phyloP scores from a whole-genome alignment of 2,888 invertebrate genomes.

The Oscheius sp. region DNA sequence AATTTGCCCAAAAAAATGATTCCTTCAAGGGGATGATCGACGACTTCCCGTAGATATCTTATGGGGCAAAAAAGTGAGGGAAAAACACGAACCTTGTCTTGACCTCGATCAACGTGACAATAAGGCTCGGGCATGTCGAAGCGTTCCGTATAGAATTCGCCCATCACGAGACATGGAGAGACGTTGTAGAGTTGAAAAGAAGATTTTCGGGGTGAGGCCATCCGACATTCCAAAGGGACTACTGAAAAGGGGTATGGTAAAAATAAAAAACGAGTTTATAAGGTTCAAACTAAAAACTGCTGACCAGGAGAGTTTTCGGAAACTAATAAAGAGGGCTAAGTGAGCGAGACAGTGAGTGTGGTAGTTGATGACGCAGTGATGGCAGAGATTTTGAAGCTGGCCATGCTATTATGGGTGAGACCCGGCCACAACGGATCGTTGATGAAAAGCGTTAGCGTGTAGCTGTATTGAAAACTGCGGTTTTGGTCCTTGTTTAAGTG shows the following conservation, averaged over 20 bases:
- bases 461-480: too few relatives aligned
- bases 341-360: conserved; percentile 1
- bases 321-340: not conserved
- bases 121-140: conserved; percentile 60
- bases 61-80: not conserved
- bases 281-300: too few relatives aligned
- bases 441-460: too few relatives aligned
- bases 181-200: not conserved
- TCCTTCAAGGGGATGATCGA: not conserved
- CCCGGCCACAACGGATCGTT: too few relatives aligned
- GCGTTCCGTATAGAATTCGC: conserved; percentile 54
- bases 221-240: conserved; percentile 38
- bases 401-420: too few relatives aligned
- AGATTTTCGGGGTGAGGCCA: conserved; percentile 3
- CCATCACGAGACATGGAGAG: conserved; percentile 59
- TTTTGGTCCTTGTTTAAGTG: too few relatives aligned
- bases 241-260: conserved; percentile 39
- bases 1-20: not conserved
- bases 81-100: conserved; percentile 40
- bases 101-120: conserved; percentile 47
- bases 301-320: not conserved
- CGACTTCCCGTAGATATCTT: not conserved
- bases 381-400: conserved; percentile 72
- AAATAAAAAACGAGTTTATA: not conserved
- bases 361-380: conserved; percentile 75